These are phyloP conservation scores for Cephus runcator DNA, from an alignment of 2,888 invertebrate genomes.

Conservation along the genomic window DNA sequence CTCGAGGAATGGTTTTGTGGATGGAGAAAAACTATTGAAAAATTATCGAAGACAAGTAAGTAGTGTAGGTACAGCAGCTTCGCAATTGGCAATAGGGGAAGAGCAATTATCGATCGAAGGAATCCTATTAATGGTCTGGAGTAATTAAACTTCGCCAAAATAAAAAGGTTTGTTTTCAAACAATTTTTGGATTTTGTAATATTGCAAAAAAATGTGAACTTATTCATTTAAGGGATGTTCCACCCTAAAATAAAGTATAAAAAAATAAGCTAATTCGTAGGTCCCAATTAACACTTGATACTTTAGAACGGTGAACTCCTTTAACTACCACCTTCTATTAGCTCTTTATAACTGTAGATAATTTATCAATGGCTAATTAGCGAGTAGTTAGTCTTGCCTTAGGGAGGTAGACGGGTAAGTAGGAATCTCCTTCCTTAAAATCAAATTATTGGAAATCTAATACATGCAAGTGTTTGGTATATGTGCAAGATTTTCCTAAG, in stretches of 20 bases:
- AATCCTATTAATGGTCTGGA: not conserved
- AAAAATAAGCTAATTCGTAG: not conserved
- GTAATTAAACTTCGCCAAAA: too few relatives aligned
- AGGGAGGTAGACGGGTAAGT: not conserved
- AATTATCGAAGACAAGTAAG: not conserved
- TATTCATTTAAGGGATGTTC: too few relatives aligned
- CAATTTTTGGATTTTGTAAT: too few relatives aligned
- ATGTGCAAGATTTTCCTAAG: not conserved
- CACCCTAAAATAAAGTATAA: not conserved
- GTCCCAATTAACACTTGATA: not conserved
- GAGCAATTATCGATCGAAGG: not conserved
- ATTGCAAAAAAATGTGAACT: too few relatives aligned
- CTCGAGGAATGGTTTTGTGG: not conserved
- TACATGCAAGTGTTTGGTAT: not conserved
- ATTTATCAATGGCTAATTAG: not conserved
- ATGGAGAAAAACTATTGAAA: not conserved
- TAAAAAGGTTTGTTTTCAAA: too few relatives aligned
- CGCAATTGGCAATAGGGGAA: not conserved
- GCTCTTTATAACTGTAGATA: not conserved
- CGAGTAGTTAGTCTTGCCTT: not conserved
- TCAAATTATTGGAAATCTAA: not conserved
- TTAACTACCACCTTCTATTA: not conserved
- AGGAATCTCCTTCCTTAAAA: not conserved
- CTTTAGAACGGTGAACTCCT: not conserved
- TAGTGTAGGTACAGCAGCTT: not conserved